Evolutionary conservation across 2,797 vertebrate species (phyloP), one percentile per base, ranked within the genome.

Genomic region (Harpagifer antarcticus): DNA sequence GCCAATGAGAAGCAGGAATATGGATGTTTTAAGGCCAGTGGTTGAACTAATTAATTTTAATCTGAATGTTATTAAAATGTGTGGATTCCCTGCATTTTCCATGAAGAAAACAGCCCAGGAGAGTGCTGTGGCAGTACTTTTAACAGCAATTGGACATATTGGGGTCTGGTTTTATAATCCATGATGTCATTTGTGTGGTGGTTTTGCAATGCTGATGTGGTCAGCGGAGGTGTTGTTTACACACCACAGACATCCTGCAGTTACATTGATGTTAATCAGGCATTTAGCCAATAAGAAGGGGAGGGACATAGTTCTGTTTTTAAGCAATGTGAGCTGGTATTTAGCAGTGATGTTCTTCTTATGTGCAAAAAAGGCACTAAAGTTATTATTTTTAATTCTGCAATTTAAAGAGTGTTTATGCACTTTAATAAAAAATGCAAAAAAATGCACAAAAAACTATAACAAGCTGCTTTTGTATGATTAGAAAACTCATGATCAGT

Each of bases 1-100:
- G 91, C 91, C 92, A 93, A 91, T 86, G 88, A 91, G 87, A 81
- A 79, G 85, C 84, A 81, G 86, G 86, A 87, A 77, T 86, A 88
- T 89, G 91, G 89, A 93, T 94, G 92, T 93, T 94, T 94, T 93
- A 93, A 92, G 92, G 93, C 92, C 90, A 91, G 91, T 86, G 91
- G 89, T 92, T 92, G 91, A 92, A 93, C 91, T 93, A 93, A 94
- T 93, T 93, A 93, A 93, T 92, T 94, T 91, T 86, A 92, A 93
- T 92, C 84, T 90, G 91, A 92, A 92, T 93, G 89, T 93, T 91
- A 92, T 92, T 92, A 91, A 93, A 92, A 94, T 88, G 85, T 89
- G 86, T 90, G 88, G 86, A 90, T 91, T 90, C 85, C 83, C 77
- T 84, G 86, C 90, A 77, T 89, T 88, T 90, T 83, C 64, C 77